Percentiles rank a stretch among this genome's conserved stretches.
phyloP scores from a whole-genome alignment of 2,797 vertebrate species.

The Atherinosoma microstoma region DNA sequence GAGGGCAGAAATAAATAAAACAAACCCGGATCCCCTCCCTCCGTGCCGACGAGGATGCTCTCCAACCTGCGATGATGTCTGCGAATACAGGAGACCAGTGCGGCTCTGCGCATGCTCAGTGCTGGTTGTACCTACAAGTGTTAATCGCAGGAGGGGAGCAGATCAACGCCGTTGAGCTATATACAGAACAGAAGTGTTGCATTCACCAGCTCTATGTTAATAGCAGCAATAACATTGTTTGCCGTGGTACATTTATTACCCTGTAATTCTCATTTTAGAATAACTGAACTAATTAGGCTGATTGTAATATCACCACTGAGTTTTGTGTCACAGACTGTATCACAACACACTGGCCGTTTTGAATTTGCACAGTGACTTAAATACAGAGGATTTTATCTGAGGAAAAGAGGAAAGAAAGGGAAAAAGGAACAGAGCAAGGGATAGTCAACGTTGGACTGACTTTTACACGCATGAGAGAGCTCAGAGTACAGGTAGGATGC shows the following conservation, averaged over 20 bases:
- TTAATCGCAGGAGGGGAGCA: conserved; percentile 65
- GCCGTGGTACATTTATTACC: not conserved
- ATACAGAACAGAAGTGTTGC: not conserved
- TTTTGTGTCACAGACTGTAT: no score
- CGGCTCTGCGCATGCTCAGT: conserved; percentile 73
- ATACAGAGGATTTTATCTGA: no score
- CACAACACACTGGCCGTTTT: no score
- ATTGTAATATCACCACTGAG: no score
- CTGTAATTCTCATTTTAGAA: no score
- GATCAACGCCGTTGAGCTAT: conserved; percentile 18
- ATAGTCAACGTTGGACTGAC: no score
- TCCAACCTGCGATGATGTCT: conserved; percentile 65
- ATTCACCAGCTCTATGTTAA: not conserved
- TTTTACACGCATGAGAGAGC: no score
- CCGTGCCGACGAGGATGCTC: conserved; percentile 50
- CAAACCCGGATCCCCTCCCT: conserved; percentile 33
- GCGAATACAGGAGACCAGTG: conserved; percentile 13
- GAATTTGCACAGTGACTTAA: no score
- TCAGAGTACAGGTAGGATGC: no score
- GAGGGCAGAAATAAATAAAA: conserved; percentile 17
- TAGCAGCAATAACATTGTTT: not conserved
- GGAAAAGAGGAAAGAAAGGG: no score
- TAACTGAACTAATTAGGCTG: no score
- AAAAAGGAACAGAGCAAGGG: no score
- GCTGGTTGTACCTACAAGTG: conserved; percentile 52